Base-by-base conservation (phyloP, 2,113 vertebrate genomes). In the Loxodonta africana region DNA sequence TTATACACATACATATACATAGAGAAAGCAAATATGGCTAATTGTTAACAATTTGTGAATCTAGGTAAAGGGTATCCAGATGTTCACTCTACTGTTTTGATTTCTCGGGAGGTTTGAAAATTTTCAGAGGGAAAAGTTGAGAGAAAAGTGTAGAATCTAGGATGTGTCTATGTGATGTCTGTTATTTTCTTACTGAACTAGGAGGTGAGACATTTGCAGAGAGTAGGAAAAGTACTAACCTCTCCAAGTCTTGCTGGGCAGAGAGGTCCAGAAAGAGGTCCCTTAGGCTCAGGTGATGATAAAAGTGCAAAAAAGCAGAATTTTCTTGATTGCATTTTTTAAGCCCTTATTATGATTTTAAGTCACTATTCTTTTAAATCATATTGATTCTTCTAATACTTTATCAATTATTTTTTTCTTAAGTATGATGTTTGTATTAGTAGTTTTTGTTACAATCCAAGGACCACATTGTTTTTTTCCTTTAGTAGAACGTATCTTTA, bases 341-440 rank as follows among this genome's bases (percentile, higher is more conserved):
- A 74, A 96, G 46, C 48, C 67, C 62, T 92, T 88, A 77, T 6
- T 90, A 4, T 23, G 73, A 20, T 82, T 90, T 87, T 82, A 71
- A 93, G 57, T 95, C 73, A 91, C 44, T 89, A 26, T 37, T 89
- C 53, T 83, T 95, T 93, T 82, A 83, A 92, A 51, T 76, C 9
- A 30, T 78, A 15, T 76, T 74, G 23, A 53, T 93, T 60, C 30
- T 95, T 88, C 83, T 83, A 93, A 53, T 90, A 28, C 88, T 88
- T 76, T 90, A 71, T 71, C 30, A 82, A 2, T 69, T 93, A 37
- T 80, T 92, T 95, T 95, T 88, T 28, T 82, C 67, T 93, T 93
- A 81, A 84, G 76, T 80, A 60, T 78, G 18, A 37, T 78, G 5
- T n/a, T 28, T 83, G 46, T 65, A 71, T 71, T 80, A 30, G 26